These are phyloP conservation scores for Pangasianodon gigas DNA, from an alignment of 2,113 vertebrate genomes.

Conservation along the genomic window DNA sequence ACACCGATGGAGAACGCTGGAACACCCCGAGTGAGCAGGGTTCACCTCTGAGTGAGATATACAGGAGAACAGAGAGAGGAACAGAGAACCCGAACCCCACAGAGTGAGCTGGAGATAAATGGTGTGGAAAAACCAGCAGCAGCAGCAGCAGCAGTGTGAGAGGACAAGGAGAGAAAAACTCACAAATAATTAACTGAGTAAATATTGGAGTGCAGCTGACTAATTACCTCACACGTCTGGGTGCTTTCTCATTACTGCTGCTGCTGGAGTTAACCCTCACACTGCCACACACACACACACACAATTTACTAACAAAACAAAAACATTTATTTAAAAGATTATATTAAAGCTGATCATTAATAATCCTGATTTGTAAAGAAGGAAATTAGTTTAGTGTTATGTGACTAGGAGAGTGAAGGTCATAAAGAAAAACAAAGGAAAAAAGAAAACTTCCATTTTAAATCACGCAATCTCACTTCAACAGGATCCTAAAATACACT, in stretches of 20 bases:
- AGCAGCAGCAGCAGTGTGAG: conserved; percentile 74
- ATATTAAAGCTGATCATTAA: background rate
- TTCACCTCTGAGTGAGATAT: conserved; percentile 65
- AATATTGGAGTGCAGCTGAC: conserved; percentile 78
- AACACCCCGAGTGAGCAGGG: conserved; percentile 67
- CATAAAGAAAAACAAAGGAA: too few relatives aligned
- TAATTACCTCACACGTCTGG: conserved; percentile 79
- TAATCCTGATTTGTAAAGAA: background rate
- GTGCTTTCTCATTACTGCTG: conserved; percentile 76
- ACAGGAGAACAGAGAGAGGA: conserved; percentile 50
- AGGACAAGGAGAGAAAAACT: conserved; percentile 77
- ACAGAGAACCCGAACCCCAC: conserved; percentile 54
- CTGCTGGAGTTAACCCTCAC: conserved; percentile 70
- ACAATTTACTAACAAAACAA: background rate
- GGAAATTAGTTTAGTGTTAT: background rate
- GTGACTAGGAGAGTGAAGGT: background rate
- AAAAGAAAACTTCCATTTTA: background rate
- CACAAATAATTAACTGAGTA: conserved; percentile 82
- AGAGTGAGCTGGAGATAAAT: conserved; percentile 76
- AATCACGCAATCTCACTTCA: background rate
- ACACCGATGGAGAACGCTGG: conserved; percentile 63
- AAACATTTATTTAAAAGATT: background rate
- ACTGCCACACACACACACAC: conserved; percentile 44
- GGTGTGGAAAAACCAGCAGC: conserved; percentile 74
- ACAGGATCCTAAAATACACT: too few relatives aligned